Evolutionary conservation across 2,113 vertebrate species (phyloP).

Genomic region (Aegotheles bennettii): DNA sequence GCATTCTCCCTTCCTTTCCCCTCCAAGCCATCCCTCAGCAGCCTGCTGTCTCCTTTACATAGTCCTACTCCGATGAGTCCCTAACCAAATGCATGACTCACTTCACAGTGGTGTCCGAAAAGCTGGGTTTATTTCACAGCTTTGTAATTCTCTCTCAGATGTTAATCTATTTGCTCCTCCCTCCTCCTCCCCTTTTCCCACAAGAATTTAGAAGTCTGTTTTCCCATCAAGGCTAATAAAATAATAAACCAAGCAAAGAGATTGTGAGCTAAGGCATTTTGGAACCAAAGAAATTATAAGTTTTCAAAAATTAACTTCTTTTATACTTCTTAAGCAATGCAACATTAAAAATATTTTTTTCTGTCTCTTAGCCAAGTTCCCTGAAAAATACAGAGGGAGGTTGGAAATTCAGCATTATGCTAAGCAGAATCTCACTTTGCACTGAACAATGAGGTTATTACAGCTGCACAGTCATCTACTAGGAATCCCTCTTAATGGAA

Average conservation of each 20-base stretch:
- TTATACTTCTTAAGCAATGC: background rate
- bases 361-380: background rate
- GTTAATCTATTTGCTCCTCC: background rate
- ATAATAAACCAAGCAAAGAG: background rate
- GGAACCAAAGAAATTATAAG: background rate
- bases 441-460: background rate
- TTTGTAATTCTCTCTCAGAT: background rate
- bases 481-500: background rate
- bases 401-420: background rate
- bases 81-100: background rate
- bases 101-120: background rate
- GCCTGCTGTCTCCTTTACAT: background rate
- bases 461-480: background rate
- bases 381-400: background rate
- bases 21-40: background rate
- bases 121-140: background rate
- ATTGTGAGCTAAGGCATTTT: background rate
- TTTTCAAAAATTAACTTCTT: background rate
- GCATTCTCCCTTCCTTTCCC: background rate
- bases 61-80: background rate
- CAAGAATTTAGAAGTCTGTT: background rate
- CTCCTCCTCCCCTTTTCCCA: background rate
- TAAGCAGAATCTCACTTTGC: background rate
- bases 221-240: background rate
- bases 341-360: background rate